These are phyloP conservation scores for Orthosia gothica DNA, from an alignment of 2,888 invertebrate genomes.

Conservation along the genomic window DNA sequence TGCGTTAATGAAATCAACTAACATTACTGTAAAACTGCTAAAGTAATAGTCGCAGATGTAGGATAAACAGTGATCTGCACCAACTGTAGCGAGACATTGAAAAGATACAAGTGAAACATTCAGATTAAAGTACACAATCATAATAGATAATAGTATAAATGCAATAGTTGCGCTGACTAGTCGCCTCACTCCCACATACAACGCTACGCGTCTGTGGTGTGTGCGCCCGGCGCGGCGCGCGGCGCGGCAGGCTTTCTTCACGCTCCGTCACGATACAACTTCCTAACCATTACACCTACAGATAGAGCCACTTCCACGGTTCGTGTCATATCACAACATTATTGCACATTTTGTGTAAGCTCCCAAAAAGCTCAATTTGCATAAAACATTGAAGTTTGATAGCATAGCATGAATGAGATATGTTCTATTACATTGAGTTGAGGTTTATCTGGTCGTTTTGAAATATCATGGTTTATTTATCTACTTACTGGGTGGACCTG, in stretches of 20 bases:
- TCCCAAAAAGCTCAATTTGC: conserved; percentile 54
- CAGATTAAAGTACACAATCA: conserved; percentile 51
- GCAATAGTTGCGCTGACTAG: conserved; percentile 64
- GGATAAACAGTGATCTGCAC: conserved; percentile 13
- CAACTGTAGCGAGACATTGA: conserved; percentile 38
- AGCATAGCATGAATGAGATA: conserved; percentile 17
- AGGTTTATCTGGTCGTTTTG: conserved; percentile 14
- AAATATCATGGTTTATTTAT: background rate
- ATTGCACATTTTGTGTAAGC: conserved; percentile 28
- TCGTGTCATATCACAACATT: conserved; percentile 25
- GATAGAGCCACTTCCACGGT: conserved; percentile 12
- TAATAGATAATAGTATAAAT: conserved; percentile 64
- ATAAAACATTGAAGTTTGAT: conserved; percentile 12
- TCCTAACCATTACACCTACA: background rate
- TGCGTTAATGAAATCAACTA: conserved; percentile 73
- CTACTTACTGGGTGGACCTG: conserved; percentile 20
- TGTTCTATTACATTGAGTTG: conserved; percentile 16
- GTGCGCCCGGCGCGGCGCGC: background rate
- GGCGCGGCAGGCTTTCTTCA: background rate
- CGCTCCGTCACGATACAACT: background rate
- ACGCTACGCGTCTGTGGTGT: background rate
- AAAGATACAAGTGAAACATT: conserved; percentile 58
- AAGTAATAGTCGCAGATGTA: conserved; percentile 49
- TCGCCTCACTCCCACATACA: background rate
- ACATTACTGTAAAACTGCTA: conserved; percentile 66